Base-by-base conservation (phyloP, 2,797 vertebrate species). In the Galaxias olidus region DNA sequence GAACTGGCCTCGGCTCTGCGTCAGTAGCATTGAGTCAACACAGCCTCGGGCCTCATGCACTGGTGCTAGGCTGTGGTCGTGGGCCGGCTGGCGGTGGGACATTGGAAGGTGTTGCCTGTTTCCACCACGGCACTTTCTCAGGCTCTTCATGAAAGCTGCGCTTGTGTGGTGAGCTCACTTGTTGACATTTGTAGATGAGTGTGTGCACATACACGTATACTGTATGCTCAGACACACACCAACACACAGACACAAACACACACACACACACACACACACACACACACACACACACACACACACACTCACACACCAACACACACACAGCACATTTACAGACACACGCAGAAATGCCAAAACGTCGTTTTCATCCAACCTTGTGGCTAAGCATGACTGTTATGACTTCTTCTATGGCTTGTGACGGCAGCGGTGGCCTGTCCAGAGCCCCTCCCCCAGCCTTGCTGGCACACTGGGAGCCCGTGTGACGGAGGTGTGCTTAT, bases 11-110 rank as follows among this genome's bases (percentile, higher is more conserved):
- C 15, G 61, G 14, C 82, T 77, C 79, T 76, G 87, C 86, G 83
- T 90, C 87, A 89, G 80, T 84, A 80, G 75, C 84, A 57, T 63
- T 76, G 84, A 90, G 86, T 90, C 87, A 91, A 87, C 84, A 78
- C 71, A 3, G 47, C 78, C 75, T 72, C 77, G 78, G 68, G 83
- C 77, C 78, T 81, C 41, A 55, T 69, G 52, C 83, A 86, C 77
- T 65, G 79, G 69, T 59, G 47, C 68, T 47, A 65, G 77, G 69
- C 82, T 92, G 84, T 85, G 85, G 82, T 82, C 74, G 73, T 69
- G 74, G 76, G 78, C 30, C 30, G 73, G 30, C 3, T 30, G 30
- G 78, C 76, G 83, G 72, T 62, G 79, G 63, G 70, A 68, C 73
- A 81, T 84, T 66, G 73, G 81, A 83, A 84, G 87, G 77, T 75